Evolutionary conservation across 2,113 vertebrate species (phyloP).

Genomic region (Casuarius casuarius): DNA sequence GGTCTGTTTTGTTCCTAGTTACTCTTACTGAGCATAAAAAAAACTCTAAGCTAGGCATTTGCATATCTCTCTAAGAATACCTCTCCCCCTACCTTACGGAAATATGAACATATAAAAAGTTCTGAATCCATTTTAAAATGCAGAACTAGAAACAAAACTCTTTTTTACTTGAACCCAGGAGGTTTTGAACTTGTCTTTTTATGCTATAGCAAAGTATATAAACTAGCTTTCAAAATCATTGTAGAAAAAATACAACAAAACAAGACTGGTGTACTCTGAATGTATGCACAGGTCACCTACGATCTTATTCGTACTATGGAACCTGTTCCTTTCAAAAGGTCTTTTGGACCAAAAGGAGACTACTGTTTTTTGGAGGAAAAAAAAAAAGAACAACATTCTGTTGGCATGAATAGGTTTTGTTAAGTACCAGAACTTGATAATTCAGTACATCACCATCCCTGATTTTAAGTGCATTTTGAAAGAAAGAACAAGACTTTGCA

Average conservation of each 20-base stretch:
- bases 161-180: not conserved
- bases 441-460: not conserved
- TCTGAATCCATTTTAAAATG: not conserved
- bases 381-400: not conserved
- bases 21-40: not conserved
- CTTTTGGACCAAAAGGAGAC: not conserved
- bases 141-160: not conserved
- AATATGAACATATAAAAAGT: not conserved
- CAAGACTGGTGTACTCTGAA: not conserved
- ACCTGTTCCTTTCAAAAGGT: not conserved
- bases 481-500: not conserved
- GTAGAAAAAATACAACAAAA: not conserved
- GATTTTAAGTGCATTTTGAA: slow-evolving; percentile 39
- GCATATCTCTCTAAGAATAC: not conserved
- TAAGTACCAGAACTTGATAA: not conserved
- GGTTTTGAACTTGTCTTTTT: not conserved
- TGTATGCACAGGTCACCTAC: not conserved
- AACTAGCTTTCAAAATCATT: not conserved
- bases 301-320: not conserved
- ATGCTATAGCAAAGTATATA: not conserved
- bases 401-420: not conserved
- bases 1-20: not conserved
- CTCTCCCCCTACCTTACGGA: not conserved
- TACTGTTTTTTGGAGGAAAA: not conserved
- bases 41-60: not conserved